Percentiles rank a stretch among this genome's conserved stretches.
phyloP scores from a whole-genome alignment of 2,888 invertebrate species.

The Agriopis aurantiaria region DNA sequence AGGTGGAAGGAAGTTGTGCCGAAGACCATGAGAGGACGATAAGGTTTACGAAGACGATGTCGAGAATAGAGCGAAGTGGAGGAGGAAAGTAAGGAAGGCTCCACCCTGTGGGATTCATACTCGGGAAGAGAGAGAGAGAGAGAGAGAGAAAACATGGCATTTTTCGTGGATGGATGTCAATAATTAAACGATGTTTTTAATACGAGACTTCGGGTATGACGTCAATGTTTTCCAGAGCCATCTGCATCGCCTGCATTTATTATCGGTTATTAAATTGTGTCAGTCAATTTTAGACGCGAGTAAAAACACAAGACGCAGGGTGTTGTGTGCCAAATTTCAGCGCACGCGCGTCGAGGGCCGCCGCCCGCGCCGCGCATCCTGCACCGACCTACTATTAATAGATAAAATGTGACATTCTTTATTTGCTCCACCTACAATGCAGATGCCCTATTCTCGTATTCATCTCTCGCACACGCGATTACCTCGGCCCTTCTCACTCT shows the following conservation, averaged over 20 bases:
- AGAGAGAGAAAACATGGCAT: no score
- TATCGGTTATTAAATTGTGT: constrained; percentile 59
- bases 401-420: constrained; percentile 76
- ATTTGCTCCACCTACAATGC: background rate
- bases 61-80: no score
- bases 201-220: constrained; percentile 36
- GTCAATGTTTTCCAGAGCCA: constrained; percentile 28
- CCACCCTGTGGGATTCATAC: no score
- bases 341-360: constrained; percentile 48
- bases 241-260: constrained; percentile 43
- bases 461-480: no score
- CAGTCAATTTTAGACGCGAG: constrained; percentile 68
- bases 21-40: no score
- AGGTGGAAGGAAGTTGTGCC: no score
- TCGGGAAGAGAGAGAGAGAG: no score
- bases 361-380: constrained; percentile 53
- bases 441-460: no score
- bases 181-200: background rate
- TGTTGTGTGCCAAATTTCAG: constrained; percentile 71
- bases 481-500: no score
- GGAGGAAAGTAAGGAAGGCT: no score
- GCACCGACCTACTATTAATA: constrained; percentile 70
- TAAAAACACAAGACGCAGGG: constrained; percentile 49
- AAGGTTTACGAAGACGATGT: no score
- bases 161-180: no score